Conservation (phyloP, 2,113 vertebrate species). For the Saccopteryx bilineata region DNA sequence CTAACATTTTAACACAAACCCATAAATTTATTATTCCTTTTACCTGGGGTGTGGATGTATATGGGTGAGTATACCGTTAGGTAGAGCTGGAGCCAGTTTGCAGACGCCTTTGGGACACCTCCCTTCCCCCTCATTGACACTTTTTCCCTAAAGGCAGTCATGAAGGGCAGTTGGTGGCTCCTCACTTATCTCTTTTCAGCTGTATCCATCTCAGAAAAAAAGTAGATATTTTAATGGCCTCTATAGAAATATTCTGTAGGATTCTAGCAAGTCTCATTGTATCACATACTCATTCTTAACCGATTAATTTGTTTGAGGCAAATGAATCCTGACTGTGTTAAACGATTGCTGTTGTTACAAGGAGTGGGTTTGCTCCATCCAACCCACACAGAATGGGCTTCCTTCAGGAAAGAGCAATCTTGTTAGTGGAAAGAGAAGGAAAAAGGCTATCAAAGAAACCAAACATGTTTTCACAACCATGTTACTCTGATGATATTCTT, state of each 20-base stretch:
- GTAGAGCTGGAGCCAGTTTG: not conserved
- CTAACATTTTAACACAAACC: not conserved
- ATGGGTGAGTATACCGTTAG: not conserved
- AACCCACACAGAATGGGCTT: not conserved
- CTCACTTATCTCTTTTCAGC: not conserved
- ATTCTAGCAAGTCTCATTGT: not conserved
- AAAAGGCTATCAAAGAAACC: not conserved
- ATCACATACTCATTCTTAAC: not conserved
- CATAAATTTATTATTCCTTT: not conserved
- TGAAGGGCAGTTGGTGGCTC: not conserved
- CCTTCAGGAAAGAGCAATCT: not conserved
- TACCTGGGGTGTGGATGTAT: not conserved
- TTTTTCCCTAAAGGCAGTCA: not conserved
- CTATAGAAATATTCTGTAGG: not conserved
- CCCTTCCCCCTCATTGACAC: not conserved
- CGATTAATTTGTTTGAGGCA: not conserved
- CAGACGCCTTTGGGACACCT: not conserved
- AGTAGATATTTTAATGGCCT: not conserved
- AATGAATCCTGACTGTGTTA: not conserved
- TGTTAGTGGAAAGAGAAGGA: not conserved
- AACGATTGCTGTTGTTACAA: not conserved
- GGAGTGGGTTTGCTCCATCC: not conserved
- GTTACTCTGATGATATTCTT: not conserved
- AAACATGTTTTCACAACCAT: not conserved
- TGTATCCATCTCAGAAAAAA: not conserved